Base-by-base conservation (phyloP, 2,797 vertebrate genomes). In the Ispidina picta region DNA sequence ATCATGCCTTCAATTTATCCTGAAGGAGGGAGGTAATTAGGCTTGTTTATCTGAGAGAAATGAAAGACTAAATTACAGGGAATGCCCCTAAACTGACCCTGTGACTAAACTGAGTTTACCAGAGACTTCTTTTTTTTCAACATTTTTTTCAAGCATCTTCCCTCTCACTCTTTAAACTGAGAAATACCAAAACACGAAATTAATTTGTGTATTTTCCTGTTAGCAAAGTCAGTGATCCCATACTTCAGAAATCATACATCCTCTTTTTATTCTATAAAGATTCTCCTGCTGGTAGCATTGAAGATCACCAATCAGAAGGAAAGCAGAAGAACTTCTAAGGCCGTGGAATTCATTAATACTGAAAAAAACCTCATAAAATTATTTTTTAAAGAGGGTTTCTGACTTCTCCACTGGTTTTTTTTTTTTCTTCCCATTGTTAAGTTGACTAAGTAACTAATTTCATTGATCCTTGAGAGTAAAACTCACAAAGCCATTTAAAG, bases 401-500 rank as follows among this genome's bases (percentile, higher is more conserved):
- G 54, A 64, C 90, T 88, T 88, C 37, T 89, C 82, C 86, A 15
- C 54, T 80, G 84, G 84, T 84, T 86, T 78, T 90, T 86, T 51
- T 51, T 76, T 83, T 95, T 64, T 62, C 13, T 37, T 37, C 52
- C 28, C 7, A 1, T 89, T 80, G 2, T 90, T 80, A 86, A 86
- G 87, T 91, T 91, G 91, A 79, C 60, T 70, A 68, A 95, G 69
- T 92, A 89, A 94, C 65, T 81, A 49, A 83, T 93, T 95, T 91
- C 64, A 91, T 33, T 94, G 82, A 88, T 63, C 51, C 82, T 91
- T 84, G 86, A 92, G 76, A 90, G 59, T 79, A 80, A 95, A 95
- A 93, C 89, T 92, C 93, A 95, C 92, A 91, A 60, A 95, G 43
- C 92, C 80, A 39, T 91, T 95, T 96, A 95, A 95, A 90, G 92